A percentile compares a stretch with the other conserved stretches of the same genome.
Evolutionary conservation across 2,113 vertebrate species (phyloP).

Genomic region (Coptodon rendalli): DNA sequence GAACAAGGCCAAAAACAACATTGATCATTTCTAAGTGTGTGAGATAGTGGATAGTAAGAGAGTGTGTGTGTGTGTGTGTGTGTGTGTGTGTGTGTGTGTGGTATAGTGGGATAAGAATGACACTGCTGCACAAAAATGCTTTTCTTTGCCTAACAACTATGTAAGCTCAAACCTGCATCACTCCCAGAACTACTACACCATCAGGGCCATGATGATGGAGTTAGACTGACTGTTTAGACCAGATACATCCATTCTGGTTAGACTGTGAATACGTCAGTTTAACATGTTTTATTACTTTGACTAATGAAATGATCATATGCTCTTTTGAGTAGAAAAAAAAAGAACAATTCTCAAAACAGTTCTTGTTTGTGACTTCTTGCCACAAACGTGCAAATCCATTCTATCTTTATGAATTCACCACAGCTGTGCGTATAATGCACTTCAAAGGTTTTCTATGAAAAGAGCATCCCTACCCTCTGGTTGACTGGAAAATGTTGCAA

Average conservation of each 20-base stretch:
- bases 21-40: background rate
- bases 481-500: background rate
- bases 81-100: background rate
- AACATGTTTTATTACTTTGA: background rate
- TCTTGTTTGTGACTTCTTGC: background rate
- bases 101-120: background rate
- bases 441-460: background rate
- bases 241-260: rapidly evolving
- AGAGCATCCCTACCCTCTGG: background rate
- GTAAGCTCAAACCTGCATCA: background rate
- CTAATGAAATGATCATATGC: background rate
- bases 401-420: background rate
- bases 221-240: background rate
- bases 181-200: background rate
- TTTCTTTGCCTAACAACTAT: background rate
- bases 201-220: background rate
- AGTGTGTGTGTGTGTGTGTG: too few relatives aligned
- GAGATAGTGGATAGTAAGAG: background rate
- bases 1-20: background rate
- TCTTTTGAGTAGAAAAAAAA: background rate
- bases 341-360: background rate
- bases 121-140: background rate
- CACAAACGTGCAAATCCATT: background rate
- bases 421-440: background rate
- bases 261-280: background rate